A percentile compares a stretch with the other conserved stretches of the same genome.
Evolutionary conservation across 1,140 invertebrate species (phyloP).

Genomic region (Euura lappo): DNA sequence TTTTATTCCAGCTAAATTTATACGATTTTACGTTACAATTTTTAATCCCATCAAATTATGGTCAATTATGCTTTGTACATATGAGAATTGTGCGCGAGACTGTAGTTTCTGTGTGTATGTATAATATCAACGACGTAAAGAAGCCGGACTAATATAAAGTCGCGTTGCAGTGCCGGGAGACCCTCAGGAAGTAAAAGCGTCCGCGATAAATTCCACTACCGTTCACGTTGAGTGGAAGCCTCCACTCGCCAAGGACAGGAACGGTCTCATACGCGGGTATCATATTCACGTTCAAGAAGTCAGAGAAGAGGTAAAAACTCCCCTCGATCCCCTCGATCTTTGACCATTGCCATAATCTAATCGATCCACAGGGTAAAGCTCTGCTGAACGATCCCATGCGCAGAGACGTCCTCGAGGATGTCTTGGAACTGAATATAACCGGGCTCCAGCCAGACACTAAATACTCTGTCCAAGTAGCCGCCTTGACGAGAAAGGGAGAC

Average conservation of each 20-base stretch:
- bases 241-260: conserved; percentile 86
- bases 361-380: conserved; percentile 69
- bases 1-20: too few species aligned
- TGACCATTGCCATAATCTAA: neutral
- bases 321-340: conserved; percentile 11
- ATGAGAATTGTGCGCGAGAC: conserved; percentile 27
- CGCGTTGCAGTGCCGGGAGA: conserved; percentile 90
- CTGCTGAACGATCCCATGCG: conserved; percentile 83
- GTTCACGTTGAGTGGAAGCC: conserved; percentile 92
- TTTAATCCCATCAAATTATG: conserved; percentile 15
- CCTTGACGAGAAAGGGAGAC: conserved; percentile 93
- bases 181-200: conserved; percentile 88
- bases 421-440: conserved; percentile 82
- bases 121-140: conserved; percentile 23
- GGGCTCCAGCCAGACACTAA: conserved; percentile 91
- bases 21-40: conserved; percentile 29
- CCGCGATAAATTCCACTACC: conserved; percentile 89
- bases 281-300: conserved; percentile 95
- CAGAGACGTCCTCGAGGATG: conserved; percentile 82
- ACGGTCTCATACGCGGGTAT: conserved; percentile 96
- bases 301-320: conserved; percentile 73
- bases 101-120: conserved; percentile 39
- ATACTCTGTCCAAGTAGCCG: conserved; percentile 93
- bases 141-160: conserved; percentile 41
- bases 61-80: too few species aligned